Evolutionary conservation across 2,888 invertebrate genomes (phyloP).

Genomic region (Fissipunctia ypsillon): DNA sequence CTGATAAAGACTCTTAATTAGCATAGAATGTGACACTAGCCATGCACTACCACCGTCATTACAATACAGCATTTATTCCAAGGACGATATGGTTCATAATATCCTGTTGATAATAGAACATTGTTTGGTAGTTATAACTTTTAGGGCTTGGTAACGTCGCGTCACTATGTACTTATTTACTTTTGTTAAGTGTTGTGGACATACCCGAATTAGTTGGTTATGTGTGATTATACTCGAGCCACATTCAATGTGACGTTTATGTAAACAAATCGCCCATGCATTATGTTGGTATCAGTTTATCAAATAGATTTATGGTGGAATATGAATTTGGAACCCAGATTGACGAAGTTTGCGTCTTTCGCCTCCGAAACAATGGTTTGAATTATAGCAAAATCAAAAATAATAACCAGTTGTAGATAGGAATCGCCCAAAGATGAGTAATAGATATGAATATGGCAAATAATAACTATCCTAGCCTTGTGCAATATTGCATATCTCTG

Average conservation of each 20-base stretch:
- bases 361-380: neutral
- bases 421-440: neutral
- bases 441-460: neutral
- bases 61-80: constrained; percentile 54
- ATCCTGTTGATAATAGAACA: constrained; percentile 17
- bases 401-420: neutral
- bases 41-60: constrained; percentile 36
- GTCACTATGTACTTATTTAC: constrained; percentile 51
- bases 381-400: neutral
- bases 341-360: neutral
- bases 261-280: constrained; percentile 22
- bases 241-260: constrained; percentile 14
- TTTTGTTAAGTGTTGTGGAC: constrained; percentile 47
- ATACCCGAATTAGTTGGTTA: constrained; percentile 42
- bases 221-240: constrained; percentile 22
- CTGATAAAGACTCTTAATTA: constrained; percentile 66
- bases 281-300: constrained; percentile 29
- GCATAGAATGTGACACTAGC: constrained; percentile 75
- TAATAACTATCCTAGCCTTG: constrained; percentile 25
- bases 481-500: constrained; percentile 19
- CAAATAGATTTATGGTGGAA: neutral
- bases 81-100: constrained; percentile 54
- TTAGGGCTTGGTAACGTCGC: constrained; percentile 37
- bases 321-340: constrained; percentile 2
- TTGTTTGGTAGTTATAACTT: constrained; percentile 26